Evolutionary conservation across 2,113 vertebrate species (phyloP).

Genomic region (Phaethon lepturus): DNA sequence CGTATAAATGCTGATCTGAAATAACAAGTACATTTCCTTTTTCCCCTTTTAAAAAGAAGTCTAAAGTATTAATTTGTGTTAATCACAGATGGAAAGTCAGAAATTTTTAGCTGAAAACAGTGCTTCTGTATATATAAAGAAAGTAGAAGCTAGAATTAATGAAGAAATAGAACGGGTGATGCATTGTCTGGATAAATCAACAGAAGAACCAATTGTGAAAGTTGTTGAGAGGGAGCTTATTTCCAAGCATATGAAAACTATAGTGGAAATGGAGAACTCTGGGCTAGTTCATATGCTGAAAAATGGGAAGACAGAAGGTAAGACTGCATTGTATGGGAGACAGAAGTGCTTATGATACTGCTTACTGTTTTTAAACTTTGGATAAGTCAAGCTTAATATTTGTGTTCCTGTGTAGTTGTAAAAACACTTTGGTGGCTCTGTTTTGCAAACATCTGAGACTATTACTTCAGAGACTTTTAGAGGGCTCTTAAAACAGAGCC

Average conservation of each 20-base stretch:
- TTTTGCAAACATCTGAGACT: not conserved
- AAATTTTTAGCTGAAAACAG: conserved; percentile 99
- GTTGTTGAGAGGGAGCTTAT: conserved; percentile 98
- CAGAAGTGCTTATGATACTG: not conserved
- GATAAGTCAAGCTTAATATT: not conserved
- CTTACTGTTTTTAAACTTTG: not conserved
- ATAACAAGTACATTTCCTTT: not conserved
- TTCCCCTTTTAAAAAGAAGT: not conserved
- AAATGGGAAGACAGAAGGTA: conserved; percentile 98
- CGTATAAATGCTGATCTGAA: not conserved
- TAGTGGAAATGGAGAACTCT: conserved; percentile 99
- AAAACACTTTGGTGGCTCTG: not conserved
- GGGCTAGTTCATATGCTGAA: conserved; percentile 99
- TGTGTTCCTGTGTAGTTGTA: not conserved
- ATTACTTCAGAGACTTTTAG: not conserved
- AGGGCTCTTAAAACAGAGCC: not conserved
- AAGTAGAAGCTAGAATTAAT: conserved; percentile 98
- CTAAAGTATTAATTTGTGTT: conserved; percentile 45
- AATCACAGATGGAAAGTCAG: conserved; percentile 96
- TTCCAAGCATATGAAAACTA: conserved; percentile 99
- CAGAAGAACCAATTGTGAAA: conserved; percentile 97
- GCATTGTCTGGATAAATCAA: conserved; percentile 98
- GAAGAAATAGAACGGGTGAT: conserved; percentile 99
- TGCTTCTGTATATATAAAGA: conserved; percentile 99
- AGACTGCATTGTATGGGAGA: not conserved